These are phyloP conservation scores for Gulo gulo DNA, from an alignment of 2,113 vertebrate species.

Conservation along the genomic window DNA sequence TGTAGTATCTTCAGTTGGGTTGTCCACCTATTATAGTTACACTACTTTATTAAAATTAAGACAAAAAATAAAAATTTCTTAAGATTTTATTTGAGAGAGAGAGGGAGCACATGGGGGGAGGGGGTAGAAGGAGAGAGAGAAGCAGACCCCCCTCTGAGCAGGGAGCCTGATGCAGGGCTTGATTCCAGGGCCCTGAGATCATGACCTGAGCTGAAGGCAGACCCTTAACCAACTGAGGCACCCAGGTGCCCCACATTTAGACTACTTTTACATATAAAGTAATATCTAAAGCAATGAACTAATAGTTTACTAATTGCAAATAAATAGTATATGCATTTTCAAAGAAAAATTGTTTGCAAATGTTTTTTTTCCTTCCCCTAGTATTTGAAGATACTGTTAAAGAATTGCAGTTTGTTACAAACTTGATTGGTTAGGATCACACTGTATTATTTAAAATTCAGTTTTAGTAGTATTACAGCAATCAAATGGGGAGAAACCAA, in stretches of 20 bases:
- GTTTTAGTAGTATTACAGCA: not conserved
- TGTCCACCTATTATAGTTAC: slow-evolving; percentile 35
- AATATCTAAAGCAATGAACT: slow-evolving; percentile 60
- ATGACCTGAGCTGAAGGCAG: not conserved
- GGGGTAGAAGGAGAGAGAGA: not conserved
- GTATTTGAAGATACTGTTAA: not conserved
- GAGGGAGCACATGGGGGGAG: not conserved
- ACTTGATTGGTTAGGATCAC: not conserved
- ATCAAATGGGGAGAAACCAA: not conserved
- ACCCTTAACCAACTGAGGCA: not conserved
- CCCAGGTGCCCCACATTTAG: not conserved
- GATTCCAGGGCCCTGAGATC: not conserved
- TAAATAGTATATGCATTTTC: slow-evolving; percentile 32
- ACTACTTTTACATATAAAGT: slow-evolving; percentile 47
- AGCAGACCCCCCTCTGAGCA: not conserved
- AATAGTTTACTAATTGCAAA: slow-evolving; percentile 39
- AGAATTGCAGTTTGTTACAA: not conserved
- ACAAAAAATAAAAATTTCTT: not conserved
- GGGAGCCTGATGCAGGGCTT: not conserved
- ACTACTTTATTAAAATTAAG: not conserved
- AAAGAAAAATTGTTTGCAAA: slow-evolving; percentile 9
- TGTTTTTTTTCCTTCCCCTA: not conserved
- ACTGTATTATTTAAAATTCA: not conserved
- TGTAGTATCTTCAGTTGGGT: not conserved
- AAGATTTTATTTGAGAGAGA: not conserved